These are phyloP conservation scores for Dryobota labecula DNA, from an alignment of 2,888 invertebrate genomes.

Conservation along the genomic window DNA sequence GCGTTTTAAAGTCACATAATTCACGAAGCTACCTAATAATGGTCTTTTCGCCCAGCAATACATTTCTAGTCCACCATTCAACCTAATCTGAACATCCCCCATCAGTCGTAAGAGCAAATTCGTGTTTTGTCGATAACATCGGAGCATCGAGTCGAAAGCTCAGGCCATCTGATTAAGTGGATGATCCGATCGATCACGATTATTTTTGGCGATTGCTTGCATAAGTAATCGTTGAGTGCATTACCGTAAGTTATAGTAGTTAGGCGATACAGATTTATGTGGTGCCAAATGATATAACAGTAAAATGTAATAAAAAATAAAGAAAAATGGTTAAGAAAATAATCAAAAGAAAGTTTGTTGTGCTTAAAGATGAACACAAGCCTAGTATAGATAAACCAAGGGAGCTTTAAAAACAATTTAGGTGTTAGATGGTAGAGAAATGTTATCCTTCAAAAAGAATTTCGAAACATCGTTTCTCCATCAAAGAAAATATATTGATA, in stretches of 20 bases:
- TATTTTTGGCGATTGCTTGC: slow-evolving; percentile 59
- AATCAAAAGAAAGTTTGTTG: slow-evolving; percentile 8
- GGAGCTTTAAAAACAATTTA: neutral
- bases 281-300: slow-evolving; percentile 4
- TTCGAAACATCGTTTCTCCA: slow-evolving; percentile 1
- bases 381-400: slow-evolving; percentile 3
- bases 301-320: neutral
- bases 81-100: slow-evolving; percentile 23
- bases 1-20: neutral
- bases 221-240: slow-evolving; percentile 50
- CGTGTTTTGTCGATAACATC: slow-evolving; percentile 52
- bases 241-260: slow-evolving; percentile 36
- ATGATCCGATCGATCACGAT: slow-evolving; percentile 49
- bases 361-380: neutral
- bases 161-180: slow-evolving; percentile 49
- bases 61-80: slow-evolving; percentile 8
- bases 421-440: neutral
- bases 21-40: neutral
- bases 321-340: slow-evolving; percentile 6
- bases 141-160: slow-evolving; percentile 40
- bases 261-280: slow-evolving; percentile 34
- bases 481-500: slow-evolving; percentile 19
- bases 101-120: slow-evolving; percentile 52
- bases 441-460: neutral
- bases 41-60: neutral